Evolutionary conservation across 2,888 invertebrate genomes (phyloP), one percentile per base, ranked within the genome.

Genomic region (Dynastes tityus): DNA sequence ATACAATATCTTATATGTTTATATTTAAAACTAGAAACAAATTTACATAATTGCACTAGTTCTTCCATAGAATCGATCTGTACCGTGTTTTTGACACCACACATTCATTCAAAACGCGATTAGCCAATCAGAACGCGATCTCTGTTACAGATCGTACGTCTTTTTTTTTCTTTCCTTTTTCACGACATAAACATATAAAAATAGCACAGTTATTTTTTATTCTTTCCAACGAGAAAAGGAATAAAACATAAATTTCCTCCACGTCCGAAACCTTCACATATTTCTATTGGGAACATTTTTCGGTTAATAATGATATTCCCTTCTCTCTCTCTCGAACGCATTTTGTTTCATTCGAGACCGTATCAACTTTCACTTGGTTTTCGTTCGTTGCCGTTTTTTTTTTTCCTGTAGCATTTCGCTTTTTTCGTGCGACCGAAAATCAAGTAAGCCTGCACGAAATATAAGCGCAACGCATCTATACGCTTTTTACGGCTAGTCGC

Each of bases 351-450:
- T 9, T 27, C 63, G 45, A 1, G 45, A 32, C 29, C 27, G 11
- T 63, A 63, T 63, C 63, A 32, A 32, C 32, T 63, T 63, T 63
- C 63, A 22, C 61, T 61, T 22, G 58, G 22, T 32, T 63, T 29
- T 27, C 22, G 16, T 16, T 6, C 13, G 53, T 16, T n/a, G n/a
- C 55, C 55, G 9, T 2, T 37, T 37, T 37, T 37, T 37, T 37
- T 37, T 45, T 11, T 45, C 2, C 45, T 32, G 40, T 40, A 8
- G 11, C 45, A 8, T 45, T 45, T 45, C 45, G 11, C 45, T 37
- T 55, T 55, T 55, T 55, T n/a, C 55, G 55, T 22, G 22, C 55
- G n/a, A n/a, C 22, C 55, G 55, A 45, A 45, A 45, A 45, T 55
- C 55, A 55, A 55, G 55, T 55, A 1, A 22, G 55, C 63, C 13